Conservation (phyloP, 2,888 invertebrate genomes). For the Rutpela maculata region DNA sequence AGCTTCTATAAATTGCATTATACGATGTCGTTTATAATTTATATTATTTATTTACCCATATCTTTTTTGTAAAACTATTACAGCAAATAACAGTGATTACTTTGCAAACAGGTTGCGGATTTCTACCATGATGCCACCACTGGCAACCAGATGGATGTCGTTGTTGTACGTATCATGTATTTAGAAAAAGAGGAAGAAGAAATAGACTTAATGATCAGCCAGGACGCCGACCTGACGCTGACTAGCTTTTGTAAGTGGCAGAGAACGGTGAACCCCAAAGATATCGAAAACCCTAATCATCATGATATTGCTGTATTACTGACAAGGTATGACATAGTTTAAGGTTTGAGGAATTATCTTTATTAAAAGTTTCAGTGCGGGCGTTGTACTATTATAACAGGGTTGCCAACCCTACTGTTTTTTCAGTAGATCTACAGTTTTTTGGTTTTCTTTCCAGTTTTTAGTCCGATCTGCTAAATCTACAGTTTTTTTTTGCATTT, state of each 20-base stretch:
- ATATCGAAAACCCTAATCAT: conserved; percentile 77
- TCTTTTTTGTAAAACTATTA: neutral
- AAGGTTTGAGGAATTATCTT: neutral
- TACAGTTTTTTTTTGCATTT: too few relatives aligned
- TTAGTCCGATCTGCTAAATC: too few relatives aligned
- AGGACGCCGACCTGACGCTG: conserved; percentile 77
- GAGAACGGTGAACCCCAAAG: conserved; percentile 76
- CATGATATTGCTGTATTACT: conserved; percentile 79
- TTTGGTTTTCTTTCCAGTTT: too few relatives aligned
- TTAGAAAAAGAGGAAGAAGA: conserved; percentile 76
- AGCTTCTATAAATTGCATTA: too few relatives aligned
- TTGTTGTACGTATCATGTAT: conserved; percentile 77
- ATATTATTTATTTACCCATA: neutral
- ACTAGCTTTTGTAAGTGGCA: conserved; percentile 82
- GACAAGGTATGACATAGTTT: conserved; percentile 73
- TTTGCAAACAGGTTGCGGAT: conserved; percentile 69
- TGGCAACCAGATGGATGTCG: conserved; percentile 78
- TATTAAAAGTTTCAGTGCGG: too few relatives aligned
- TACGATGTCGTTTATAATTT: too few relatives aligned
- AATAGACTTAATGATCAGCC: conserved; percentile 74
- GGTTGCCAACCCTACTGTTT: too few relatives aligned
- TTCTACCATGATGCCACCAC: conserved; percentile 74
- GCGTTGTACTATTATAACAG: too few relatives aligned
- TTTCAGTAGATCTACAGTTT: too few relatives aligned
- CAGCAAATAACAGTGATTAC: neutral